phyloP scores from a whole-genome alignment of 2,113 vertebrate genomes.

The Pluvianellus socialis region DNA sequence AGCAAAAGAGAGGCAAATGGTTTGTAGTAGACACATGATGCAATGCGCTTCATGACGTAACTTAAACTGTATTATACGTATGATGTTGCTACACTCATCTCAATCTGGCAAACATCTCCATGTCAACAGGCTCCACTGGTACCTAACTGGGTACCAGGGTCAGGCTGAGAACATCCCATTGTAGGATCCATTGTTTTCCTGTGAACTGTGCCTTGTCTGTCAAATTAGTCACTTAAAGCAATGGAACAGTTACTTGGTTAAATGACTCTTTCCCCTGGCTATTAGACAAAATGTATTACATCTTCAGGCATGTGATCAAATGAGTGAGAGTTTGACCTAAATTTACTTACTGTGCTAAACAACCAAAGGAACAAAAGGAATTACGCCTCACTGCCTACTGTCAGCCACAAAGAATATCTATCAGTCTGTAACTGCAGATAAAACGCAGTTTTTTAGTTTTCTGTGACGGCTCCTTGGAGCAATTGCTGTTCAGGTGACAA shows the following conservation, averaged over 20 bases:
- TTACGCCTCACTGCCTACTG: not conserved
- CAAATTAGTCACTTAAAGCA: constrained; percentile 21
- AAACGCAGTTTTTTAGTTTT: constrained; percentile 8
- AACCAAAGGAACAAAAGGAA: constrained; percentile 11
- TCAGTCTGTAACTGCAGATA: constrained; percentile 6
- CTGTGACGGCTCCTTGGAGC: not conserved
- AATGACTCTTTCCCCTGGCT: constrained; percentile 22
- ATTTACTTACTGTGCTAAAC: constrained; percentile 38
- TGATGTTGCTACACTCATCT: not conserved
- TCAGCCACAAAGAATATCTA: constrained; percentile 8
- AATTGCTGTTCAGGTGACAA: constrained; percentile 10
- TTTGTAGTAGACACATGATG: not conserved
- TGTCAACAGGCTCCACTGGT: not conserved
- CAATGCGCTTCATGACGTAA: not conserved
- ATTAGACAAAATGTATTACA: constrained; percentile 9
- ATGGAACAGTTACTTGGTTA: constrained; percentile 22
- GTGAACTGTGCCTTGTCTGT: not conserved
- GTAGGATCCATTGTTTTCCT: not conserved
- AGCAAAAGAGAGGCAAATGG: not conserved
- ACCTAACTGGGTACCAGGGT: not conserved
- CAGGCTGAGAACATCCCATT: constrained; percentile 7
- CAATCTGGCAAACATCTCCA: not conserved
- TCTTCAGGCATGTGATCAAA: constrained; percentile 24
- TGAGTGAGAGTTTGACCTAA: constrained; percentile 46
- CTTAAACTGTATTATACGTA: not conserved